Conservation (phyloP, 2,113 vertebrate genomes). For the Brevimyrus niger region DNA sequence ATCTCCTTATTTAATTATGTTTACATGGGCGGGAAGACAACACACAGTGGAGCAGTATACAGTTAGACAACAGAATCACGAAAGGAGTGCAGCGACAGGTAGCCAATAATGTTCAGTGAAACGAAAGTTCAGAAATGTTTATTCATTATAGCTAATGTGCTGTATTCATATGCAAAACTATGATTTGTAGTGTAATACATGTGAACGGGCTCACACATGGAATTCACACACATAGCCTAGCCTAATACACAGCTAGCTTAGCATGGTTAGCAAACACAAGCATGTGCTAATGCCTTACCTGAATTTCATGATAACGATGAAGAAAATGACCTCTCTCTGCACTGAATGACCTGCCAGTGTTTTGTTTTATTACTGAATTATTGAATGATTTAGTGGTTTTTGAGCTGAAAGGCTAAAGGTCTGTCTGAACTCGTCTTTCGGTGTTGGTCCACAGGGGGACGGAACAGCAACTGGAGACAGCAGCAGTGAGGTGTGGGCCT, state of each 20-base stretch:
- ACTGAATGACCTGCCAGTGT: neutral
- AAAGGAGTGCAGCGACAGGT: neutral
- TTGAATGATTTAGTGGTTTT: neutral
- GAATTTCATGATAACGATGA: neutral
- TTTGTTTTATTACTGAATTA: neutral
- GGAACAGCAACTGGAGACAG: constrained; percentile 32
- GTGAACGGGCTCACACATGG: neutral
- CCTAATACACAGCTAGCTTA: neutral
- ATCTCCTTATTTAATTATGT: neutral
- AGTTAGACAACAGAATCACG: neutral
- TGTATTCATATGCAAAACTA: neutral
- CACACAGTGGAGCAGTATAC: neutral
- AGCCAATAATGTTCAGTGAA: neutral
- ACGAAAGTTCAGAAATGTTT: neutral
- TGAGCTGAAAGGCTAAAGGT: neutral
- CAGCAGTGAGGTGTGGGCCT: constrained; percentile 42
- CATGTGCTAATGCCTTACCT: neutral
- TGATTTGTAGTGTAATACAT: neutral
- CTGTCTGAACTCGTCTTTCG: neutral
- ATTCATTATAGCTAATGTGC: neutral
- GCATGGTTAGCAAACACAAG: neutral
- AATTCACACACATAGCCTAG: neutral
- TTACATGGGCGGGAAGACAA: neutral
- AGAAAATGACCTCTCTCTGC: neutral
- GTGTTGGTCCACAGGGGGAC: constrained; percentile 26